Evolutionary conservation across 2,888 invertebrate genomes (phyloP).

Genomic region (Xestia c-nigrum): DNA sequence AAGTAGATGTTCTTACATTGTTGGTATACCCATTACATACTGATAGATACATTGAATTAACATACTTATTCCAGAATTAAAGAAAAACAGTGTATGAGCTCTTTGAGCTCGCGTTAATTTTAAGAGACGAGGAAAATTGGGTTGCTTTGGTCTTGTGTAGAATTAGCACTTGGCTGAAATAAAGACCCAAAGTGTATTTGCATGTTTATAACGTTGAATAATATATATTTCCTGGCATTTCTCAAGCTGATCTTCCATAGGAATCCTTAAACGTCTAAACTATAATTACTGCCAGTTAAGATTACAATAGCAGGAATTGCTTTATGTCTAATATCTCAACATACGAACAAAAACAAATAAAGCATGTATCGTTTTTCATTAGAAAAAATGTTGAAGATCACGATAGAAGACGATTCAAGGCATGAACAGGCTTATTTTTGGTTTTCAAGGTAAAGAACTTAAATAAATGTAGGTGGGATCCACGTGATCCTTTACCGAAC

Average conservation of each 20-base stretch:
- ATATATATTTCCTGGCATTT: neutral
- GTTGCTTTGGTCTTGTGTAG: constrained; percentile 1
- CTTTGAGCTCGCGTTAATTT: constrained; percentile 28
- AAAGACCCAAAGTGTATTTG: constrained; percentile 2
- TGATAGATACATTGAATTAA: constrained; percentile 46
- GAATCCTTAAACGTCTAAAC: neutral
- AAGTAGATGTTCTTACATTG: neutral
- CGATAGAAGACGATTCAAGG: no score
- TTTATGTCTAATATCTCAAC: no score
- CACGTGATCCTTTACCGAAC: constrained; percentile 4
- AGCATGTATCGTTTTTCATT: no score
- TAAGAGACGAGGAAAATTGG: constrained; percentile 19
- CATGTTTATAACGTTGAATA: constrained; percentile 9
- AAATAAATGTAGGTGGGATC: no score
- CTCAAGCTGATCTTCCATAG: neutral
- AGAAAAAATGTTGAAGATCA: no score
- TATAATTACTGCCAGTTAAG: neutral
- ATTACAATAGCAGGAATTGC: no score
- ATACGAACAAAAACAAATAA: no score
- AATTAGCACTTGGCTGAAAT: constrained; percentile 22
- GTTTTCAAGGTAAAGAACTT: no score
- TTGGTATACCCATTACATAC: neutral
- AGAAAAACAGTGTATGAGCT: constrained; percentile 38
- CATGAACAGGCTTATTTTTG: no score
- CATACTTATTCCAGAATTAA: constrained; percentile 47